Conservation (phyloP, 92 coral and sea anemone genomes). For the Heliopora coerulea region DNA sequence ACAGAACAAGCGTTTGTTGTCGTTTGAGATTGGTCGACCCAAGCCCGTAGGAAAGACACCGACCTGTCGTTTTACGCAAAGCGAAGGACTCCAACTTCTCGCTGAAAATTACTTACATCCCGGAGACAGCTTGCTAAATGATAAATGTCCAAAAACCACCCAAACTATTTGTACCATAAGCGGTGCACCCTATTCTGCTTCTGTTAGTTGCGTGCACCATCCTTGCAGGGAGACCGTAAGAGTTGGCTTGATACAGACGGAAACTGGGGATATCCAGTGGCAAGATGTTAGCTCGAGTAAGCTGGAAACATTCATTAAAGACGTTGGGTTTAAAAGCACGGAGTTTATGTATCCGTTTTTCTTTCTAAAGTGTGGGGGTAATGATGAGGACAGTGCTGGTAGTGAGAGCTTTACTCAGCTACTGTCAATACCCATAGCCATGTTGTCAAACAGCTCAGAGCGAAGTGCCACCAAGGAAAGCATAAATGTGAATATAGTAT, state of each 20-base stretch:
- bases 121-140: neutral
- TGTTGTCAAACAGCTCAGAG: conserved; percentile 6
- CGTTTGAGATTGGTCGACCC: conserved; percentile 37
- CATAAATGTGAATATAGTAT: conserved; percentile 71
- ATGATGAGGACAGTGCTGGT: neutral
- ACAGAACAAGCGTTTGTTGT: conserved; percentile 32
- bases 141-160: neutral
- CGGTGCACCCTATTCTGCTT: conserved; percentile 2
- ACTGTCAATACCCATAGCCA: conserved; percentile 3
- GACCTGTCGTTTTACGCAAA: conserved; percentile 35
- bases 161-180: conserved; percentile 1
- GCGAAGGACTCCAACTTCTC: conserved; percentile 35
- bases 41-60: conserved; percentile 28
- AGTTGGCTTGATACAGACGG: conserved; percentile 16
- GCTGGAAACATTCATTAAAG: conserved; percentile 28
- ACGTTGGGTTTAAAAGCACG: conserved; percentile 21
- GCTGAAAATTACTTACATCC: conserved; percentile 30
- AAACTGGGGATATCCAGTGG: conserved; percentile 34
- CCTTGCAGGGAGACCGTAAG: conserved; percentile 35
- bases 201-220: conserved; percentile 47
- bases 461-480: conserved; percentile 32
- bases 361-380: conserved; percentile 7
- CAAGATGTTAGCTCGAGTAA: conserved; percentile 29
- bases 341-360: conserved; percentile 31
- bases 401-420: neutral